Evolutionary conservation across 1,140 invertebrate genomes (phyloP).

Genomic region (Nasonia longicornis): DNA sequence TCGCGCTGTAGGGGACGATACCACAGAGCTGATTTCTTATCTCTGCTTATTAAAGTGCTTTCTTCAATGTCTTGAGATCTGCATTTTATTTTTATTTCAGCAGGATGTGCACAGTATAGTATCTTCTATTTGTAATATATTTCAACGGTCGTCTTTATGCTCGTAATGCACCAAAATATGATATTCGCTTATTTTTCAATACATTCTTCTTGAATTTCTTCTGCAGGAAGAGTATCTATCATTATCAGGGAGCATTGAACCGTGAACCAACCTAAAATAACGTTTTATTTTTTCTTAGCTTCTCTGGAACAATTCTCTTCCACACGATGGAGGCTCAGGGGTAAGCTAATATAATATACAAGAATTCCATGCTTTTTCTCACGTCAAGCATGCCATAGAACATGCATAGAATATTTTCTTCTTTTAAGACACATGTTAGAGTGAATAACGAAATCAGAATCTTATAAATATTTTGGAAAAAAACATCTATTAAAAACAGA

Average conservation of each 20-base stretch:
- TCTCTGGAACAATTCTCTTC: conserved; percentile 41
- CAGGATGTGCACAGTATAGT: no score
- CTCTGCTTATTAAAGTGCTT: conserved; percentile 19
- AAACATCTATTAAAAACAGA: no score
- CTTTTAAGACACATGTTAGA: no score
- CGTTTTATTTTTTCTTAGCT: conserved; percentile 50
- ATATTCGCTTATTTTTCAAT: no score
- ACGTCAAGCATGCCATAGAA: conserved; percentile 40
- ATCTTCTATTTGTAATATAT: no score
- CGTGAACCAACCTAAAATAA: conserved; percentile 50
- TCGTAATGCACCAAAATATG: no score
- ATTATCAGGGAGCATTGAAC: conserved; percentile 49
- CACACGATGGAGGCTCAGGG: conserved; percentile 37
- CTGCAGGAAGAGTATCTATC: conserved; percentile 43
- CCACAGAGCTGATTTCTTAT: not conserved
- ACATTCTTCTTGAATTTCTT: no score
- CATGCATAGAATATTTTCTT: conserved; percentile 2
- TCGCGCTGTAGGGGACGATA: not conserved
- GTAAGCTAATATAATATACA: conserved; percentile 52
- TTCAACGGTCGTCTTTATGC: no score
- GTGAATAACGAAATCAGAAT: no score
- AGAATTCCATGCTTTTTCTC: conserved; percentile 56
- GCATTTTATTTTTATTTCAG: not conserved
- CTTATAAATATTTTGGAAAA: no score
- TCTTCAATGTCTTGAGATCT: not conserved